phyloP scores from a whole-genome alignment of 2,888 invertebrate species.

The Mermis nigrescens region DNA sequence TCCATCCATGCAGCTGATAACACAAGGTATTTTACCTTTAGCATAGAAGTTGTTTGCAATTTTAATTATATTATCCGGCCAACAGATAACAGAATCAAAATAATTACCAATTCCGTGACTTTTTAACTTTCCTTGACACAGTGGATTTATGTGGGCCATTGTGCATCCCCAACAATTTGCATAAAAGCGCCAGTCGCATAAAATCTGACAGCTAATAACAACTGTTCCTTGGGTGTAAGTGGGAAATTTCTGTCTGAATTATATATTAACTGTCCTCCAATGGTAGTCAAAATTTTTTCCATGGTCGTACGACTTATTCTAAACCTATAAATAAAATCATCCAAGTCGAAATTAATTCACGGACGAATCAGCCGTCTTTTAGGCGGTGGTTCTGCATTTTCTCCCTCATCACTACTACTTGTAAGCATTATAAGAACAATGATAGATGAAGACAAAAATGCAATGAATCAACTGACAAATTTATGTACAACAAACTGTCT shows the following conservation, averaged over 20 bases:
- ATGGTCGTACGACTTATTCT: background rate
- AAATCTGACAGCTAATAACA: background rate
- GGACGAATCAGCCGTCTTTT: background rate
- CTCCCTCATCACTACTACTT: background rate
- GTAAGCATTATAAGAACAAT: background rate
- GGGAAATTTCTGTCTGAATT: background rate
- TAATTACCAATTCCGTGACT: background rate
- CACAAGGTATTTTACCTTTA: constrained; percentile 14
- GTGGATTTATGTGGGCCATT: background rate
- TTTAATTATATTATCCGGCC: background rate
- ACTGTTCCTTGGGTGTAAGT: background rate
- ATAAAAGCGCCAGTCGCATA: constrained; percentile 1
- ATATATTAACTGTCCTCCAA: background rate
- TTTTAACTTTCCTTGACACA: background rate
- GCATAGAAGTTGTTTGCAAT: background rate
- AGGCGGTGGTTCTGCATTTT: background rate
- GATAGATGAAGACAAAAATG: background rate
- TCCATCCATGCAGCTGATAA: constrained; percentile 20
- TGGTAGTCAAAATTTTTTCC: background rate
- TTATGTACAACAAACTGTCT: too few relatives aligned
- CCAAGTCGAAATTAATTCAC: background rate
- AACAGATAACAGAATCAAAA: background rate
- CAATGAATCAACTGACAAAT: background rate
- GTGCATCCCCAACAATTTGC: background rate
- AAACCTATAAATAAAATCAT: background rate